Percentiles rank a stretch among this genome's conserved stretches.
Evolutionary conservation across 2,797 vertebrate genomes (phyloP).

Genomic region (Adrianichthys oophorus): DNA sequence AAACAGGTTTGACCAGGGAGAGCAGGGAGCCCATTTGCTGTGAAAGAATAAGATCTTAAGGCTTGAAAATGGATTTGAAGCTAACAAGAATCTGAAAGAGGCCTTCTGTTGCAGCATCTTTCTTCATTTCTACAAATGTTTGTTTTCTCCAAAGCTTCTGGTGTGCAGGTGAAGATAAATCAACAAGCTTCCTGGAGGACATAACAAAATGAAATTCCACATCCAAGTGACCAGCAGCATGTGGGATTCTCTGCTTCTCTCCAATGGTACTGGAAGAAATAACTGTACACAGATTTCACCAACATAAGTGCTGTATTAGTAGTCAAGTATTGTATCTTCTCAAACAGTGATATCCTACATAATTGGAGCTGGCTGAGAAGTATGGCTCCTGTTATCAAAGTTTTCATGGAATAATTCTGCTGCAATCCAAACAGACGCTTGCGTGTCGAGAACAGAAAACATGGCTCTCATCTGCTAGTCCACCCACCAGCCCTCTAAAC

Average conservation of each 20-base stretch:
- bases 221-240: slow-evolving; percentile 20
- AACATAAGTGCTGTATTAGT: slow-evolving; percentile 54
- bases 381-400: slow-evolving; percentile 31
- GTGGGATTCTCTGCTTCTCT: slow-evolving; percentile 24
- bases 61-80: slow-evolving; percentile 24
- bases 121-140: slow-evolving; percentile 14
- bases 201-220: slow-evolving; percentile 22
- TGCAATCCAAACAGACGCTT: slow-evolving; percentile 53
- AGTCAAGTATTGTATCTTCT: slow-evolving; percentile 54
- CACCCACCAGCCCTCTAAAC: slow-evolving; percentile 25
- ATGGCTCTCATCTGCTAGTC: slow-evolving; percentile 22
- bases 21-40: slow-evolving; percentile 18
- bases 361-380: slow-evolving; percentile 51
- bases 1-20: slow-evolving; percentile 12
- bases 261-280: slow-evolving; percentile 20
- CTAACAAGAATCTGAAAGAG: slow-evolving; percentile 8
- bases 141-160: slow-evolving; percentile 8
- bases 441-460: slow-evolving; percentile 17
- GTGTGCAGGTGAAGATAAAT: slow-evolving; percentile 26
- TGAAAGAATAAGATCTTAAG: slow-evolving; percentile 21
- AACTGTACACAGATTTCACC: slow-evolving; percentile 27
- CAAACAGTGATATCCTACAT: slow-evolving; percentile 35
- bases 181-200: slow-evolving; percentile 20
- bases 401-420: slow-evolving; percentile 24
- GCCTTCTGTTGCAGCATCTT: slow-evolving; percentile 4